A percentile compares a stretch with the other conserved stretches of the same genome.
Evolutionary conservation across 2,888 invertebrate genomes (phyloP).

Genomic region (Leucoma salicis): DNA sequence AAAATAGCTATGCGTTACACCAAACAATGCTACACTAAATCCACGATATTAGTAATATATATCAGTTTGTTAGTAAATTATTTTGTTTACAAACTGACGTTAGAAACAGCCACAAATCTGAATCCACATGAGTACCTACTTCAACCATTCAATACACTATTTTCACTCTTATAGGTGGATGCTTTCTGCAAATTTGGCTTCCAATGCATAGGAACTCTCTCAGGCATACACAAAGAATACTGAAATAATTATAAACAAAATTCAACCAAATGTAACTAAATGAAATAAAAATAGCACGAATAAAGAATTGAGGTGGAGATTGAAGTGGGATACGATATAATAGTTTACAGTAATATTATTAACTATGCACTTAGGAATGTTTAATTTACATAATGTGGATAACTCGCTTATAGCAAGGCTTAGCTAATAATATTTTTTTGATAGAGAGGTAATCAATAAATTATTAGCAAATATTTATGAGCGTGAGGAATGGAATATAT

Average conservation of each 20-base stretch:
- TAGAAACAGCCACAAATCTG: slow-evolving; percentile 45
- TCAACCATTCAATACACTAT: slow-evolving; percentile 82
- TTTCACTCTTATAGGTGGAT: slow-evolving; percentile 82
- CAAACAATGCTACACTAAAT: slow-evolving; percentile 74
- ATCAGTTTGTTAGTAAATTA: slow-evolving; percentile 45
- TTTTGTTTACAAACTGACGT: slow-evolving; percentile 46
- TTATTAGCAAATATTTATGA: slow-evolving; percentile 27
- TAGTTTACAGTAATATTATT: neutral
- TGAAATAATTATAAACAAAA: slow-evolving; percentile 63
- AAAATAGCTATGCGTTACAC: slow-evolving; percentile 75
- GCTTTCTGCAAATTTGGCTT: slow-evolving; percentile 81
- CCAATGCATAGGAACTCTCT: slow-evolving; percentile 81
- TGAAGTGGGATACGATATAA: neutral
- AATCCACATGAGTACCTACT: slow-evolving; percentile 67
- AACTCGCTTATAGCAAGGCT: slow-evolving; percentile 5
- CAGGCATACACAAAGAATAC: slow-evolving; percentile 82
- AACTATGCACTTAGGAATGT: neutral
- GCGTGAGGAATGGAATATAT: slow-evolving; percentile 11
- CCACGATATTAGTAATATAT: slow-evolving; percentile 50
- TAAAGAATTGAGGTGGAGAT: neutral
- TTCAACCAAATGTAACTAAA: slow-evolving; percentile 40
- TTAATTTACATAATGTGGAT: neutral
- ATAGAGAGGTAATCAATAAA: slow-evolving; percentile 5
- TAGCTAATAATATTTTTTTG: slow-evolving; percentile 13
- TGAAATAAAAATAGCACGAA: slow-evolving; percentile 1